A percentile compares a stretch with the other conserved stretches of the same genome.
Conservation (phyloP, 2,888 invertebrate species). For the Agrilus cyanescens region DNA sequence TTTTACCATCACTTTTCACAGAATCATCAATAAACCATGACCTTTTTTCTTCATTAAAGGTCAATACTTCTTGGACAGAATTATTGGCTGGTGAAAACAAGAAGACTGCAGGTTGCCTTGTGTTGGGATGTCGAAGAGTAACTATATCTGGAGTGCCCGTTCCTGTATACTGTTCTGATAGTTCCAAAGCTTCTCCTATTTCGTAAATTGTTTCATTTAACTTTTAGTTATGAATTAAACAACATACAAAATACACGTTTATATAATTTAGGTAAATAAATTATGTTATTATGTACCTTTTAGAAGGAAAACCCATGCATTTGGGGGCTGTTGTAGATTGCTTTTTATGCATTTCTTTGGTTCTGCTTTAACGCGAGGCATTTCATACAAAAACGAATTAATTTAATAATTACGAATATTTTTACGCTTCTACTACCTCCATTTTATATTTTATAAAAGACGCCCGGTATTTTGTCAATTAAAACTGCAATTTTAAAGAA, state of each 20-base stretch:
- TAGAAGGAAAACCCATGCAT: constrained; percentile 55
- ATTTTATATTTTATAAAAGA: too few relatives aligned
- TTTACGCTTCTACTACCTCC: too few relatives aligned
- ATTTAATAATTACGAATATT: not conserved
- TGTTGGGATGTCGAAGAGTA: constrained; percentile 55
- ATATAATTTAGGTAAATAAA: too few relatives aligned
- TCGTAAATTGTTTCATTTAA: constrained; percentile 11
- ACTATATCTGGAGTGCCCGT: constrained; percentile 44
- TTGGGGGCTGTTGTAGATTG: constrained; percentile 45
- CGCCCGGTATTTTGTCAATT: too few relatives aligned
- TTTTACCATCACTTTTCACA: constrained; percentile 74
- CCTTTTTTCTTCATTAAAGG: constrained; percentile 57
- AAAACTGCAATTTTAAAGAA: too few relatives aligned
- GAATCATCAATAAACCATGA: constrained; percentile 73
- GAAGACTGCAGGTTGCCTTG: constrained; percentile 50
- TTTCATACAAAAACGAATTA: constrained; percentile 18
- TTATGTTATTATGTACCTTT: constrained; percentile 40
- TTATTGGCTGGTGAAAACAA: constrained; percentile 49
- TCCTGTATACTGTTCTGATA: constrained; percentile 34
- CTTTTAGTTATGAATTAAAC: not conserved
- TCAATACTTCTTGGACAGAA: constrained; percentile 56
- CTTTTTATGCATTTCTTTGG: constrained; percentile 41
- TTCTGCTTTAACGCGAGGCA: constrained; percentile 47
- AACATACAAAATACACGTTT: too few relatives aligned
- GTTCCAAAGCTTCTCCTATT: constrained; percentile 39